Percentiles rank a stretch among this genome's conserved stretches.
phyloP scores from a whole-genome alignment of 2,113 vertebrate species.

The Gadus chalcogrammus region DNA sequence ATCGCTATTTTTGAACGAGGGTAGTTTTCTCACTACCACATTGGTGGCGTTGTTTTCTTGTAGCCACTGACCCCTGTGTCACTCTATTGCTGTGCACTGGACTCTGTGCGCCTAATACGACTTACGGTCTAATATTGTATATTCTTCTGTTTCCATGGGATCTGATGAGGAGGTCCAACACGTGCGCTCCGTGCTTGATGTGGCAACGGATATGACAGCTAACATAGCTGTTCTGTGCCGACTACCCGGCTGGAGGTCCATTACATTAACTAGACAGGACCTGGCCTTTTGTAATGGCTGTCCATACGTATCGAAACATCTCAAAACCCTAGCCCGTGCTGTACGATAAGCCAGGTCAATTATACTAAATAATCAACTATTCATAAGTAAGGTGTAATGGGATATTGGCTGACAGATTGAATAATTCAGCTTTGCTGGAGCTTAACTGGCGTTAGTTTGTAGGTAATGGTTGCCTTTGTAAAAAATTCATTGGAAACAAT shows the following conservation, averaged over 20 bases:
- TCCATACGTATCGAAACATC: constrained; percentile 66
- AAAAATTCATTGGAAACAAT: constrained; percentile 83
- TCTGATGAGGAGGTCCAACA: constrained; percentile 31
- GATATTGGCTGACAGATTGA: constrained; percentile 87
- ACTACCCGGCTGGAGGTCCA: constrained; percentile 37
- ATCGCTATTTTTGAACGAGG: too few species aligned
- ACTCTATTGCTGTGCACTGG: too few species aligned
- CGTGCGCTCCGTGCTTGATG: constrained; percentile 38
- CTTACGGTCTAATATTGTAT: too few species aligned
- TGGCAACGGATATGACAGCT: constrained; percentile 65
- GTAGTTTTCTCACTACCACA: too few species aligned
- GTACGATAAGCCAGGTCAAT: constrained; percentile 86
- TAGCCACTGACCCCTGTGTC: too few species aligned
- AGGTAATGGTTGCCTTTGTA: constrained; percentile 80
- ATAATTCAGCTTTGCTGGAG: constrained; percentile 91
- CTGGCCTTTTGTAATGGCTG: constrained; percentile 57
- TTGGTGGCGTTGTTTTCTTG: too few species aligned
- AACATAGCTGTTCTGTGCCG: constrained; percentile 48
- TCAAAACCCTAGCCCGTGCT: constrained; percentile 75
- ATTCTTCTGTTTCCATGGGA: too few species aligned
- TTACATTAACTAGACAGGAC: too few species aligned
- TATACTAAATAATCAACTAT: constrained; percentile 97
- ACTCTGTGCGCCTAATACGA: too few species aligned
- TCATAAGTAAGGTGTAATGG: constrained; percentile 88
- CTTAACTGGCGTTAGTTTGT: constrained; percentile 81